These are phyloP conservation scores for Cololabis saira DNA, from an alignment of 2,113 vertebrate genomes.

Conservation along the genomic window DNA sequence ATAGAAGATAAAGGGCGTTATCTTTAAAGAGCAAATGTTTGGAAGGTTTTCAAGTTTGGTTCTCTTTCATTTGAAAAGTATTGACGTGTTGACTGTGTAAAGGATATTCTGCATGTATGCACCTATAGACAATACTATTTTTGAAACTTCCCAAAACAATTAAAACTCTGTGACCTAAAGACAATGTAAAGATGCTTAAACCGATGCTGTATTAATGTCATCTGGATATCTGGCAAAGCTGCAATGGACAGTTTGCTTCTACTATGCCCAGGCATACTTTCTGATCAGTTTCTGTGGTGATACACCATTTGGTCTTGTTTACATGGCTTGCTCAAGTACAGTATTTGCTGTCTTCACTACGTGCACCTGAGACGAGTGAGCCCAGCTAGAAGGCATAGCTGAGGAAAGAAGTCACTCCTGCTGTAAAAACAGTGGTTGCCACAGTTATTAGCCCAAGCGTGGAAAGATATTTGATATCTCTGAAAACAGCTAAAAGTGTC, in stretches of 20 bases:
- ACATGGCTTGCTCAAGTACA: conserved; percentile 17
- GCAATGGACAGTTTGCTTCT: not conserved
- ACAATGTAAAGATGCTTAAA: too few relatives aligned
- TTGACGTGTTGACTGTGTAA: not conserved
- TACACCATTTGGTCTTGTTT: too few relatives aligned
- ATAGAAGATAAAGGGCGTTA: not conserved
- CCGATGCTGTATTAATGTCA: too few relatives aligned
- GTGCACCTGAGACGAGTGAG: conserved; percentile 30
- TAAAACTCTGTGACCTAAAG: too few relatives aligned
- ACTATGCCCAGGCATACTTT: too few relatives aligned
- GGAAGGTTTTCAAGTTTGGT: not conserved
- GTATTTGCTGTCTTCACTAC: conserved; percentile 13
- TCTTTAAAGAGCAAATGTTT: not conserved
- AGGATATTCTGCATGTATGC: too few relatives aligned
- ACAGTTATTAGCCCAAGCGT: conserved; percentile 15
- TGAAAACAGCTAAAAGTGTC: conserved; percentile 16
- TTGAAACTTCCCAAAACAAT: too few relatives aligned
- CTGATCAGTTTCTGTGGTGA: too few relatives aligned
- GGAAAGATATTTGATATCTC: conserved; percentile 17
- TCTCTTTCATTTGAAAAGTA: not conserved
- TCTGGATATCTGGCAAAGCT: not conserved
- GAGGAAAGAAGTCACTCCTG: conserved; percentile 17
- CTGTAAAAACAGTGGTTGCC: conserved; percentile 26
- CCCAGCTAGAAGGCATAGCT: conserved; percentile 30
- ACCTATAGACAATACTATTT: too few relatives aligned